Conservation (phyloP, 2,888 invertebrate species). For the Tachina lurida region DNA sequence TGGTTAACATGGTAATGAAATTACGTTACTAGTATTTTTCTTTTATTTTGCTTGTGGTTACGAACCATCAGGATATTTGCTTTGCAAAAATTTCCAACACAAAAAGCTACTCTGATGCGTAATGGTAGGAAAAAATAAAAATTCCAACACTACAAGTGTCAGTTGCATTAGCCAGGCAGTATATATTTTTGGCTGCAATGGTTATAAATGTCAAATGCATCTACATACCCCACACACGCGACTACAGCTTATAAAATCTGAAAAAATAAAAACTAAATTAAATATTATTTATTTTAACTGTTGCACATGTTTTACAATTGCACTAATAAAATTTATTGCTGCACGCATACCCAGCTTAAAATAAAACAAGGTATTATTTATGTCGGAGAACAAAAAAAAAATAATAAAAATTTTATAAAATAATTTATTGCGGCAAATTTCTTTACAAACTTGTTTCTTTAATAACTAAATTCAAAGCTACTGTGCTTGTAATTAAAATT, state of each 20-base stretch:
- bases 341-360: background rate
- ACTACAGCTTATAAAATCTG: background rate
- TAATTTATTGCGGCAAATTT: too few relatives aligned
- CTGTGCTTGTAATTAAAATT: too few relatives aligned
- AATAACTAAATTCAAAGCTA: too few relatives aligned
- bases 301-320: background rate
- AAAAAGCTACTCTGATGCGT: background rate
- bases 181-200: conserved; percentile 46
- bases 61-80: conserved; percentile 12
- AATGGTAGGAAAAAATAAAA: background rate
- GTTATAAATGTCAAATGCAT: conserved; percentile 59
- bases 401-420: background rate
- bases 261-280: conserved; percentile 15
- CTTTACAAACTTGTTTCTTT: too few relatives aligned
- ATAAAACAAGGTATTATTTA: background rate
- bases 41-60: conserved; percentile 34
- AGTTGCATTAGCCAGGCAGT: conserved; percentile 34
- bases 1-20: conserved; percentile 46
- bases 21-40: conserved; percentile 5
- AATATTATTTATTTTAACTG: background rate
- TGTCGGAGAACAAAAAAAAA: background rate
- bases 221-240: conserved; percentile 30
- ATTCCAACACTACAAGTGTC: conserved; percentile 37
- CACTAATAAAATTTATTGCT: background rate
- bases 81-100: background rate